A percentile compares a stretch with the other conserved stretches of the same genome.
Conservation (phyloP, 2,888 invertebrate genomes). For the Dioctria linearis region DNA sequence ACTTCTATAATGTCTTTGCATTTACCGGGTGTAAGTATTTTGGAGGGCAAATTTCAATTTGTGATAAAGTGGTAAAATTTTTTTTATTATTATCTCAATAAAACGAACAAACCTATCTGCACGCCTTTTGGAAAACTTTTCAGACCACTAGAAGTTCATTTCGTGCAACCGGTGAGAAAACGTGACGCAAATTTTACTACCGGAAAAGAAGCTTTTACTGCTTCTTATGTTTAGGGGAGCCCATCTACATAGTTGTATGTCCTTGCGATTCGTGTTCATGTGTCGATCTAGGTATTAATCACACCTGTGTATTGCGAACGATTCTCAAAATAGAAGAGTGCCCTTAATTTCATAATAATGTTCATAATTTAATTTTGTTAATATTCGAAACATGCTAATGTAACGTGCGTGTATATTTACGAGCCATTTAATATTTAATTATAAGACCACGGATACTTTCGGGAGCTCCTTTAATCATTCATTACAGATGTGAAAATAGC, state of each 20-base stretch:
- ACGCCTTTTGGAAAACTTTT: constrained; percentile 2
- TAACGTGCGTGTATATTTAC: no score
- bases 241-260: neutral
- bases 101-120: constrained; percentile 1
- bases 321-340: neutral
- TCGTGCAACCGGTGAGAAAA: neutral
- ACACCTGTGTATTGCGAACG: constrained; percentile 7
- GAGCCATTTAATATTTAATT: no score
- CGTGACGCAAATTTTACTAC: neutral
- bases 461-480: no score
- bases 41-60: constrained; percentile 34
- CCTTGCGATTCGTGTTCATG: constrained; percentile 3
- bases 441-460: no score
- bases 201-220: neutral
- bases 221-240: no score
- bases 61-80: constrained; percentile 48
- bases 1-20: neutral
- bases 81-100: constrained; percentile 10
- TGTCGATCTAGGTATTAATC: neutral
- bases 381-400: no score
- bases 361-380: no score
- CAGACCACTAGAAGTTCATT: neutral
- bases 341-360: neutral
- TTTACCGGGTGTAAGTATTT: neutral
- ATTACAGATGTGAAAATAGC: no score